A percentile compares a stretch with the other conserved stretches of the same genome.
Conservation (phyloP, 2,113 vertebrate genomes). For the Myotis lucifugus region DNA sequence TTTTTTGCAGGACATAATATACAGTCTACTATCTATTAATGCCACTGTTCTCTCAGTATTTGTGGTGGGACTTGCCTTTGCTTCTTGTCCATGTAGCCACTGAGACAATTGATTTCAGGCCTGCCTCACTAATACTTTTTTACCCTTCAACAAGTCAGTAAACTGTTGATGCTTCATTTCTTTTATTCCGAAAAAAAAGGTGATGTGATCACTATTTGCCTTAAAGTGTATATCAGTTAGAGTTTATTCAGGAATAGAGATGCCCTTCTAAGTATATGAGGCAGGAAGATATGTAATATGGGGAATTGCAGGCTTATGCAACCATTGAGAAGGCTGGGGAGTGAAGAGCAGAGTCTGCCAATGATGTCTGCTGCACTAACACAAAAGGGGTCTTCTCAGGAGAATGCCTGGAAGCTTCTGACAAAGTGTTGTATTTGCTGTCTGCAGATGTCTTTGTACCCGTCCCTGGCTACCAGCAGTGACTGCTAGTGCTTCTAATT, state of each 20-base stretch:
- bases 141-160: constrained; percentile 12
- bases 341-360: neutral
- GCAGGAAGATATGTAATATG: neutral
- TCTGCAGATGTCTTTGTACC: neutral
- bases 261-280: neutral
- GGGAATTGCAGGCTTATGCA: neutral
- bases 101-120: neutral
- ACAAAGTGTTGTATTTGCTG: neutral
- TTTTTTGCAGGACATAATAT: neutral
- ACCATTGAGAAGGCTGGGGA: neutral
- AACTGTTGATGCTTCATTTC: neutral
- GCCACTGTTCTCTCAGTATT: constrained; percentile 17
- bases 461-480: neutral
- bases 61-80: neutral
- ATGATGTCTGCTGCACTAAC: neutral
- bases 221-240: neutral
- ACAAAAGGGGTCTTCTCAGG: neutral
- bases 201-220: neutral
- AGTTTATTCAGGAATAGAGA: neutral
- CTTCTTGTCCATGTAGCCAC: neutral
- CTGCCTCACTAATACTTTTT: neutral
- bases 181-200: neutral
- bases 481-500: neutral
- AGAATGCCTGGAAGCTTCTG: neutral
- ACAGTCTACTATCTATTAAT: neutral